Percentiles rank a stretch among this genome's conserved stretches.
Conservation (phyloP, 2,113 vertebrate genomes). For the Aix galericulata region DNA sequence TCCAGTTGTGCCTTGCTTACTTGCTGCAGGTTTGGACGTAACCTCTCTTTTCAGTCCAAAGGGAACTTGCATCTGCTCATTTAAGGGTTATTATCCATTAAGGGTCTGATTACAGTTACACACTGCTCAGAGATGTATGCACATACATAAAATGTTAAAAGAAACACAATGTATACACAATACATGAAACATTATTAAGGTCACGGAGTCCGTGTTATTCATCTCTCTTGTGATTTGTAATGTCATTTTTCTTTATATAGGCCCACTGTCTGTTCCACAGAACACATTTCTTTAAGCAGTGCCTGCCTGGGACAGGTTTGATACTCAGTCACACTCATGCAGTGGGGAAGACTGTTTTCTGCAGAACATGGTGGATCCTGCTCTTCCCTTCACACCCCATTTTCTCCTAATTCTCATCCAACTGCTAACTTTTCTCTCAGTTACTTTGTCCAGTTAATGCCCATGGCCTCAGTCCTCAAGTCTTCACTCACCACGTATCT, state of each 20-base stretch:
- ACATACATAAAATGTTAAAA: not conserved
- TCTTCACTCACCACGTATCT: not conserved
- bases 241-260: not conserved
- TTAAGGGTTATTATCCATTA: not conserved
- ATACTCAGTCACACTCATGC: fast-evolving
- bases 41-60: not conserved
- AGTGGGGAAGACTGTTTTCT: not conserved
- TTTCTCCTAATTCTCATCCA: not conserved
- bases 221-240: not conserved
- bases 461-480: not conserved
- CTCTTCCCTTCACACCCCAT: not conserved
- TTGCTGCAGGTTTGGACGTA: not conserved
- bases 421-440: not conserved
- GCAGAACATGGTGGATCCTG: not conserved
- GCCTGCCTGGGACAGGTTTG: not conserved
- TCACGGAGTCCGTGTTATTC: not conserved
- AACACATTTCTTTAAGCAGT: not conserved
- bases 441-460: not conserved
- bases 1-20: not conserved
- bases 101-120: not conserved
- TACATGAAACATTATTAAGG: not conserved
- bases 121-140: not conserved
- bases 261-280: not conserved
- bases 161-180: too few relatives aligned
- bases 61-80: not conserved